Conservation (phyloP, 2,888 invertebrate species). For the Drosophila quinaria region DNA sequence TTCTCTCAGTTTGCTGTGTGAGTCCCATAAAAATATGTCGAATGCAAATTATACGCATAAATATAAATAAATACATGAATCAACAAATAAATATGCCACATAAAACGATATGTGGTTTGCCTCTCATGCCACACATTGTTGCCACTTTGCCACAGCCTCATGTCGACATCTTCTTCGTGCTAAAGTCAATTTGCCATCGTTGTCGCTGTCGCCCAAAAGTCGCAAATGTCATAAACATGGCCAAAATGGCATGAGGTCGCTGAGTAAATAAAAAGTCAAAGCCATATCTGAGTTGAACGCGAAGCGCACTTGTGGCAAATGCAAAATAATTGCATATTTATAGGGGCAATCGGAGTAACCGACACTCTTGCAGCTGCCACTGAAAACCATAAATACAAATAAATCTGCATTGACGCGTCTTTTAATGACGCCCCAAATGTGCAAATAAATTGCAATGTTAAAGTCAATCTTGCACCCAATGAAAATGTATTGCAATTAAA, state of each 20-base stretch:
- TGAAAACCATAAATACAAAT: constrained; percentile 45
- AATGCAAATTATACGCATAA: constrained; percentile 77
- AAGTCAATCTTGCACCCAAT: constrained; percentile 24
- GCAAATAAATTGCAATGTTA: constrained; percentile 38
- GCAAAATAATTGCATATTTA: constrained; percentile 80
- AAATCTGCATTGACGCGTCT: constrained; percentile 51
- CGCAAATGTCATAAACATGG: constrained; percentile 76
- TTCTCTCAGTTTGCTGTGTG: constrained; percentile 21
- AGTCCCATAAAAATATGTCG: constrained; percentile 76
- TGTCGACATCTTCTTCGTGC: constrained; percentile 8
- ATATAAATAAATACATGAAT: constrained; percentile 51
- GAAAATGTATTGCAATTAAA: constrained; percentile 49
- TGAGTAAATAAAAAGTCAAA: constrained; percentile 60
- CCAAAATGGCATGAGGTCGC: constrained; percentile 54
- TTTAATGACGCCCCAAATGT: constrained; percentile 61
- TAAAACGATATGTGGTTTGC: constrained; percentile 48
- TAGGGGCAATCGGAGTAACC: constrained; percentile 45
- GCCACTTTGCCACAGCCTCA: constrained; percentile 26
- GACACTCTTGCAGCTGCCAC: neutral
- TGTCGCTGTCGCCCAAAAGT: constrained; percentile 60
- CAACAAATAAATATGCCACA: constrained; percentile 74
- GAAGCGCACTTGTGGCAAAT: constrained; percentile 54
- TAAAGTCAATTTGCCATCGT: constrained; percentile 70
- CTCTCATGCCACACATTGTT: constrained; percentile 5
- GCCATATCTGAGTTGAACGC: constrained; percentile 7